Evolutionary conservation across 2,888 invertebrate genomes (phyloP), one percentile per base, ranked within the genome.

Genomic region (Drosophila seclusa): DNA sequence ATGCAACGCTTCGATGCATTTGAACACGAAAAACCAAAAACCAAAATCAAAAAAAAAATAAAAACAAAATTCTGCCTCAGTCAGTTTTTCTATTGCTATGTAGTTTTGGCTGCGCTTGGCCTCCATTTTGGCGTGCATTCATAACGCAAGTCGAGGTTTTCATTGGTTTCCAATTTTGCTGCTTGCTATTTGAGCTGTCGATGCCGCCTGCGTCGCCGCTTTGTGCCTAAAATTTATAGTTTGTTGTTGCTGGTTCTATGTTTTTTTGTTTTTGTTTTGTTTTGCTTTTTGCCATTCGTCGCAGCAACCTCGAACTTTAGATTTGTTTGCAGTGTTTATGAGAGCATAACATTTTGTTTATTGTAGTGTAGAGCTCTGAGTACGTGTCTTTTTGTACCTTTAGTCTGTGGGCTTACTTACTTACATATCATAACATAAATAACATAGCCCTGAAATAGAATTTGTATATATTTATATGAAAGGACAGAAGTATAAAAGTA

Each of bases 111-210:
- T 90, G 87, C 74, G 87, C 85, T 90, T 85, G 85, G 90, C 87
- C 87, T 87, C 87, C 89, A 87, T 87, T 90, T 90, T 73, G 85
- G 87, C 76, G 79, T 90, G 90, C 87, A 90, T 87, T 87, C 90
- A 87, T 90, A 87, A 87, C 80, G 82, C 83, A 87, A 89, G 80
- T 84, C 89, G 87, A 89, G 87, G 87, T 90, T 87, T 78, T 83
- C 90, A 87, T 87, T 82, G 87, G 87, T 87, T 87, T 90, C 89
- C 87, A 87, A 90, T 89, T 87, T 90, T 82, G 83, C 73, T 63
- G 62, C 58, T 66, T 60, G 50, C 59, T 74, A 87, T 85, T 85
- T 85, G 89, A 85, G 84, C 81, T 73, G 76, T 70, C 79, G 73
- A 50, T 68, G 66, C 21, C 71, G 65, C 49, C 66, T 53, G 53